phyloP scores from a whole-genome alignment of 2,113 vertebrate species.

The Cyprinodon brontotheroides region DNA sequence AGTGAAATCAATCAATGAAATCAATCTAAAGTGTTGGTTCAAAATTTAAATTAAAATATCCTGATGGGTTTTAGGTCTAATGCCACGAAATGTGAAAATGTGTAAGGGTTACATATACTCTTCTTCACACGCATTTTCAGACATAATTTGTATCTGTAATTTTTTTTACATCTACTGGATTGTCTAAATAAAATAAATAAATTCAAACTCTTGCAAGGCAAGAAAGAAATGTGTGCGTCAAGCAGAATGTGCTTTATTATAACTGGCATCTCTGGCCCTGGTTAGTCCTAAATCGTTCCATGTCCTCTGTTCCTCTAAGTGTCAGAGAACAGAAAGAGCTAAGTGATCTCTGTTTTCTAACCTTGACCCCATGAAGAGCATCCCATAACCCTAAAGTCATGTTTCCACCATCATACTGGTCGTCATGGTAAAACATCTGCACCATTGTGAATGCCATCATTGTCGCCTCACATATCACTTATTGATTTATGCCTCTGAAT shows the following conservation, averaged over 20 bases:
- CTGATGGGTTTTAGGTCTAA: not conserved
- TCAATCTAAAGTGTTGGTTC: too few relatives aligned
- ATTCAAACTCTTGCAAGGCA: too few relatives aligned
- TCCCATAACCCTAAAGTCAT: slow-evolving; percentile 56
- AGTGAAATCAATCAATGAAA: too few relatives aligned
- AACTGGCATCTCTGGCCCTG: not conserved
- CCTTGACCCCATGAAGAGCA: slow-evolving; percentile 57
- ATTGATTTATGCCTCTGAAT: slow-evolving; percentile 54
- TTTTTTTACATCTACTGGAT: too few relatives aligned
- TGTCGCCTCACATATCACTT: slow-evolving; percentile 52
- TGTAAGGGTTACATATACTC: too few relatives aligned
- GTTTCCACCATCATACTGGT: slow-evolving; percentile 68
- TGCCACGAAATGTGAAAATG: not conserved
- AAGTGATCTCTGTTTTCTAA: slow-evolving; percentile 48
- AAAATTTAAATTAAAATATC: not conserved
- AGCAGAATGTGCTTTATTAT: not conserved
- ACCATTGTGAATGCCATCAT: slow-evolving; percentile 74
- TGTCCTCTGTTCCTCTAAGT: slow-evolving; percentile 5
- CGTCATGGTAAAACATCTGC: slow-evolving; percentile 82
- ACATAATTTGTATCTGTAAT: too few relatives aligned
- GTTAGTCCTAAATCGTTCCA: slow-evolving; percentile 39
- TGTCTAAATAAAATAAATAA: too few relatives aligned
- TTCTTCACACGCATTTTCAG: too few relatives aligned
- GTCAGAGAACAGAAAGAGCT: slow-evolving; percentile 22
- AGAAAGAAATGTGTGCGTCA: not conserved